Evolutionary conservation across 1,140 invertebrate species (phyloP), one percentile per base, ranked within the genome.

Genomic region (Pentalonia nigronervosa): DNA sequence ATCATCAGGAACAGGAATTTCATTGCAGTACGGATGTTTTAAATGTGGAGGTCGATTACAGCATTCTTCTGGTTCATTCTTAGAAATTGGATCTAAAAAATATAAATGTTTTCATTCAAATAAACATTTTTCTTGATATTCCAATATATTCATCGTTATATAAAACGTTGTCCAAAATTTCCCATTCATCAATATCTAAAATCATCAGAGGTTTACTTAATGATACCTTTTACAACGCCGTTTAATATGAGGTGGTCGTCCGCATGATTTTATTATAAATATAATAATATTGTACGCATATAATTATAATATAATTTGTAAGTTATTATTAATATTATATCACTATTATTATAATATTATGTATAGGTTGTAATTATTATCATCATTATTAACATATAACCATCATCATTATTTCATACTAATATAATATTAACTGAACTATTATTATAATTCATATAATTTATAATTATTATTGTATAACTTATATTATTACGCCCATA

Each of bases 21-120:
- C 98, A 95, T 99, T 97, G 95, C 98, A 99, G 95, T 98, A 98
- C 0, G 98, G 98, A 95, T 99, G 98, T 94, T 97, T 98, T n/a
- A 97, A 95, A 94, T 98, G 97, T 11, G 96, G 95, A 11, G 97
- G 96, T 25, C 97, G 96, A 94, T 97, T 96, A 95, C 98, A 98
- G 95, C 98, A 98, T 95, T 98, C 97, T 95, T 98, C 98, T 8
- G 97, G 98, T 95, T 98, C 98, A 95, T 98, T 98, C 94, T 97
- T 96, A 95, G 98, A 98, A 93, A 97, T 95, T 3, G 97, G 97
- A 96, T 98, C 98, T 98, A 94, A 45, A 94, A 95, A 93, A 48
- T 21, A 89, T 6, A 14, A 83, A 36, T 30, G 3, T 86, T 30
- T 17, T 30, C 30, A 17, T 41, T 90, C 23, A 60, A 60, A 90